Evolutionary conservation across 2,113 vertebrate species (phyloP), one percentile per base, ranked within the genome.

Genomic region (Oreotragus oreotragus): DNA sequence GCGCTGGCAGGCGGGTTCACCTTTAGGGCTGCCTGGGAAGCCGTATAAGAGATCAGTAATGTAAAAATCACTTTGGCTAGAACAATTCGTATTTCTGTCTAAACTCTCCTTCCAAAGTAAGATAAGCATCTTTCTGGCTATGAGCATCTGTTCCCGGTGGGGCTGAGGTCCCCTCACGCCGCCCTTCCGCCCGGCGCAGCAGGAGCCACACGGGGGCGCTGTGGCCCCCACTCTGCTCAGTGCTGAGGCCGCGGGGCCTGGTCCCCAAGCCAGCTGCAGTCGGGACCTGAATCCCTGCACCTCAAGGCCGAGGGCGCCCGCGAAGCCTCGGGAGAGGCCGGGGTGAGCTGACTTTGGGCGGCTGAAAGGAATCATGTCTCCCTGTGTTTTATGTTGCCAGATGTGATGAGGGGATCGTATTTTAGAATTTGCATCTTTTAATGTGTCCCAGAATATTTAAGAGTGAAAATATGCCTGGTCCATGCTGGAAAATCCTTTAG

Each of bases 91-190:
- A 23, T 80, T 70, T 39, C 73, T 92, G 53, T 53, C 43, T 88
- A 58, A 88, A 64, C 70, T 90, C 25, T 55, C 51, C 36, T 96
- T 70, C n/a, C 77, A 84, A 60, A 88, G 49, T 33, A 19, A 84
- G 79, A 39, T 6, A 36, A 47, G 39, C 12, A 25, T 5, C 33
- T 51, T 66, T 88, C 30, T 23, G 17, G 14, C 36, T 19, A 12
- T 30, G 17, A 51, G 17, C 3, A 28, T 84, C 19, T 81, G 45
- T 25, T 5, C 39, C 30, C 2, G 28, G 21, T 45, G 43, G 15
- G 28, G 23, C 30, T 15, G 60, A 70, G 21, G 2, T 9, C 4
- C 14, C 15, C 25, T 13, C 3, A 3, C 5, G 16, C 15, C 12
- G 5, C 7, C 19, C 30, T 39, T 16, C 49, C 15, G 14, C 30